These are phyloP conservation scores for Rotaria magnacalcarata DNA, from an alignment of 2,888 invertebrate species.

Conservation along the genomic window DNA sequence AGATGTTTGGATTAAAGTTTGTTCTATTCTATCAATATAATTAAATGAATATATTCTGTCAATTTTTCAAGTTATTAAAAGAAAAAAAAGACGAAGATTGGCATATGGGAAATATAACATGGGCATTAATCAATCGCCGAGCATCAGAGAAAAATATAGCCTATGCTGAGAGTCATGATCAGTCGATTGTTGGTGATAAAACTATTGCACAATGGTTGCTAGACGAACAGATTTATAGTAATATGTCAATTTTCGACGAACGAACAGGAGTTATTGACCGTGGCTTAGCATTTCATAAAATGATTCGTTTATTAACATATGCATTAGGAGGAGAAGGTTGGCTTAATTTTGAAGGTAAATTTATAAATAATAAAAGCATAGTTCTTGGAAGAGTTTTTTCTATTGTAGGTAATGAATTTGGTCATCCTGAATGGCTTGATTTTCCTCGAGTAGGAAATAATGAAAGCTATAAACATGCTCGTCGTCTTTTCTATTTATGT, in stretches of 20 bases:
- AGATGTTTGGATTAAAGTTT: slow-evolving; percentile 85
- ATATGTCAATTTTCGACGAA: slow-evolving; percentile 72
- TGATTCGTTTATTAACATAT: slow-evolving; percentile 88
- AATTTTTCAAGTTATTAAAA: slow-evolving; percentile 56
- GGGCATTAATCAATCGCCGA: slow-evolving; percentile 84
- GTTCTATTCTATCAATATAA: background rate
- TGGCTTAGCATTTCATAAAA: slow-evolving; percentile 91
- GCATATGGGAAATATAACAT: slow-evolving; percentile 82
- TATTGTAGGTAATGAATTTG: slow-evolving; percentile 83
- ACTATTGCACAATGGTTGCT: slow-evolving; percentile 98
- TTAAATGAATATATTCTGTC: background rate
- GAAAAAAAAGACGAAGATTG: slow-evolving; percentile 78
- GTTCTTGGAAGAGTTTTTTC: background rate
- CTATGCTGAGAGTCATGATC: slow-evolving; percentile 96
- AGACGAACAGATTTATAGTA: slow-evolving; percentile 96
- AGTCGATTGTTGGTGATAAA: slow-evolving; percentile 87
- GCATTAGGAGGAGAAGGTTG: slow-evolving; percentile 84
- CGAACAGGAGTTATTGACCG: slow-evolving; percentile 70
- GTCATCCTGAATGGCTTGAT: slow-evolving; percentile 99
- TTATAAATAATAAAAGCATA: background rate
- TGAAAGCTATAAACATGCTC: slow-evolving; percentile 90
- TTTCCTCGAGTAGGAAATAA: slow-evolving; percentile 92
- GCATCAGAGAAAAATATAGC: slow-evolving; percentile 95
- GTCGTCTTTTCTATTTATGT: slow-evolving; percentile 90
- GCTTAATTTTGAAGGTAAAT: slow-evolving; percentile 68